These are phyloP conservation scores for Pterostichus madidus DNA, from an alignment of 2,888 invertebrate species.

Conservation along the genomic window DNA sequence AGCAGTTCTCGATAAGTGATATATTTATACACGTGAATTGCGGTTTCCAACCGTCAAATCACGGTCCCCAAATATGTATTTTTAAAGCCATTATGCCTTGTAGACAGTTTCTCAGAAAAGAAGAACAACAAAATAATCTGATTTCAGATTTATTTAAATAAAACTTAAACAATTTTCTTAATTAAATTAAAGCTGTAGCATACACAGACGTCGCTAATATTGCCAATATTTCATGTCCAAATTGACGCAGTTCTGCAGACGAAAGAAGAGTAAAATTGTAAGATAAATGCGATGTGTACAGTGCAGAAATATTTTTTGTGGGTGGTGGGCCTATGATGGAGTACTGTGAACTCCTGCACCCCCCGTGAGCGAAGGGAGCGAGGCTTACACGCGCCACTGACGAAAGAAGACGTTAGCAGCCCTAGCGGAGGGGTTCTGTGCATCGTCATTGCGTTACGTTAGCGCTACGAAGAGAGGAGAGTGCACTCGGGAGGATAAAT, in stretches of 20 bases:
- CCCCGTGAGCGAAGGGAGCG: background rate
- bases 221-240: slow-evolving; percentile 4
- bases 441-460: slow-evolving; percentile 40
- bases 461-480: background rate
- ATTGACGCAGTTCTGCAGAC: background rate
- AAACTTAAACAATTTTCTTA: no score
- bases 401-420: slow-evolving; percentile 56
- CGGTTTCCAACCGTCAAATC: no score
- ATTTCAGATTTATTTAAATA: no score
- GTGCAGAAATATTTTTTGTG: slow-evolving; percentile 39
- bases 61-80: no score
- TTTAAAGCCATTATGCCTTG: no score
- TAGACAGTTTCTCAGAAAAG: no score
- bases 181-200: no score
- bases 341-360: background rate
- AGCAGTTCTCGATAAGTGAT: no score
- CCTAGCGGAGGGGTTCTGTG: slow-evolving; percentile 14
- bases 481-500: slow-evolving; percentile 43
- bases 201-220: background rate
- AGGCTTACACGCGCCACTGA: slow-evolving; percentile 56
- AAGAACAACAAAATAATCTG: no score
- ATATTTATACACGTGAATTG: no score
- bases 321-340: slow-evolving; percentile 1
- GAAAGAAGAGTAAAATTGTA: slow-evolving; percentile 6
- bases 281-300: slow-evolving; percentile 9